Evolutionary conservation across 2,888 invertebrate genomes (phyloP), one percentile per base, ranked within the genome.

Genomic region (Drosophila heteroneura): DNA sequence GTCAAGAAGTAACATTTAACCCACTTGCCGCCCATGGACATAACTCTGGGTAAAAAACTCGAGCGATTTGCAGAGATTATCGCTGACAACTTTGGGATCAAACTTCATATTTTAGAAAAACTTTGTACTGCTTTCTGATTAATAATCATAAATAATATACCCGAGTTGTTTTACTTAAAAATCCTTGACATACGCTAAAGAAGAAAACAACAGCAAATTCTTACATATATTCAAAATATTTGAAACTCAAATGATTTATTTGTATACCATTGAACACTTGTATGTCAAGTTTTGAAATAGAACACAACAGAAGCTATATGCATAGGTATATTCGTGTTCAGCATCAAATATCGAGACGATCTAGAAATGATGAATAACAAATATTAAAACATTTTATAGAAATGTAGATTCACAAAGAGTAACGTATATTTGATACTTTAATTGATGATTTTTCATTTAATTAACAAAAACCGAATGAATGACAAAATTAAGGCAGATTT

Each of bases 21-120:
- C 65, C 76, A 69, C 83, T 82, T 80, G 69, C 62, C 64, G 41
- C 51, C 70, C 79, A 64, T 69, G 76, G 71, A 83, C 78, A 82
- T 81, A 82, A 70, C 70, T 75, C 81, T 65, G 64, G 59, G 35
- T 32, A 63, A 62, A 59, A 57, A 70, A 75, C 78, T 76, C 70
- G 60, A 80, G 80, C 76, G 80, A 80, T 77, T 77, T 77, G 76
- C 76, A 62, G 62, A 80, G 77, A 77, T 77, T 77, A 80, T 80
- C 76, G 65, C 76, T 76, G 76, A 65, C 80, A 77, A 64, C 71
- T 69, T 69, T 19, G n/a, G n/a, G 70, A 44, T 37, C 49, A 37
- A 61, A 52, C 35, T 62, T 60, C 51, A 76, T 76, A 69, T 70
- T 70, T 63, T 28, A n/a, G 6, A 26, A 47, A 30, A 62, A 63